Base-by-base conservation (phyloP, 2,888 invertebrate species). In the Parascotia fuliginaria region DNA sequence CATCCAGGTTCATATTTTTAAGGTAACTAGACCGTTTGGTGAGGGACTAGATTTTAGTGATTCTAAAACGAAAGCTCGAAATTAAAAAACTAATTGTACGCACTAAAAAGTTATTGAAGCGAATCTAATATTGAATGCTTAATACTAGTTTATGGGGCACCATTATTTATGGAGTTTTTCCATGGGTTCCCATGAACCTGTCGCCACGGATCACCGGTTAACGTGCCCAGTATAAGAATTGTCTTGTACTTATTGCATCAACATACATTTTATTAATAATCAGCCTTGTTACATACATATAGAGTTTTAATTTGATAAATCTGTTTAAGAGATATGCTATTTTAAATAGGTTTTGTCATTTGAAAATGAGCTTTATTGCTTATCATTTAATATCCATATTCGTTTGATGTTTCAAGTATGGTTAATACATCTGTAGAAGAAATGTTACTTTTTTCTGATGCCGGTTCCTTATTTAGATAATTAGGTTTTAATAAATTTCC, bases 91-190 rank as follows among this genome's bases (percentile, higher is more conserved):
- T 11, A 31, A 13, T 31, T 13, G 29, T 29, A 29, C 29, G 11
- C 9, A 11, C 29, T 11, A 11, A 9, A 47, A 57, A 46, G 15
- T 24, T 73, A 66, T 65, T 64, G 40, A 65, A 65, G 43, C 56
- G 57, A 49, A 55, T 37, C 37, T n/a, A 52, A 69, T 69, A 80
- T 83, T 84, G 85, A 81, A 81, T 83, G 79, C 83, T 56, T 53
- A 52, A 55, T 58, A 51, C 45, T 55, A 61, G 81, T 79, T 85
- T 84, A 85, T 83, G 75, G 79, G 72, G 73, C 48, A 22, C 55
- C 53, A 52, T 68, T 53, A 70, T 70, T 71, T 60, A 68, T 60
- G 16, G 55, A 28, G 41, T 69, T 57, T 60, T 66, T 52, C 51
- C 41, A 49, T 42, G 27, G 29, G 57, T 68, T 70, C 70, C 65